A percentile compares a stretch with the other conserved stretches of the same genome.
Evolutionary conservation across 2,113 vertebrate species (phyloP).

Genomic region (Rhipidura dahli): DNA sequence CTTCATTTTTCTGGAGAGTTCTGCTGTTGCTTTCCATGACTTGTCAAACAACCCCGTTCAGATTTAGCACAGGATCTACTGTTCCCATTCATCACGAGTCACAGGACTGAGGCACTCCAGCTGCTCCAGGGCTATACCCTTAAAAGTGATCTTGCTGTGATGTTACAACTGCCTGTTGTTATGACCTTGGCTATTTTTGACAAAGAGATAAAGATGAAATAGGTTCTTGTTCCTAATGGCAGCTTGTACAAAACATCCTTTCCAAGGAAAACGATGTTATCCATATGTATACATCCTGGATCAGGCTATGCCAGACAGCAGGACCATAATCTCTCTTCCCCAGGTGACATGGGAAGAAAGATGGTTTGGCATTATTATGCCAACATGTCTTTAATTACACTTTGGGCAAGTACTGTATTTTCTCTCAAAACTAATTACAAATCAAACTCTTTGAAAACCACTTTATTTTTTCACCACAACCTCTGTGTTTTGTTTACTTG

Average conservation of each 20-base stretch:
- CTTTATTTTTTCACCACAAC: neutral
- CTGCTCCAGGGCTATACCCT: conserved; percentile 21
- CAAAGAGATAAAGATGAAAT: conserved; percentile 43
- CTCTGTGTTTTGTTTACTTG: neutral
- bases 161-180: neutral
- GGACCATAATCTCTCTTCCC: neutral
- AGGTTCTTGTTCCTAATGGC: conserved; percentile 12
- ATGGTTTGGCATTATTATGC: neutral
- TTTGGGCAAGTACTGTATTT: neutral
- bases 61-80: neutral
- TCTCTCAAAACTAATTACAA: neutral
- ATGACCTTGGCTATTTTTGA: conserved; percentile 41
- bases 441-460: neutral
- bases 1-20: neutral
- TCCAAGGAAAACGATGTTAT: neutral
- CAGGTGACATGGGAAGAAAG: neutral
- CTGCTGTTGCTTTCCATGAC: neutral
- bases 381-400: neutral
- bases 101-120: neutral
- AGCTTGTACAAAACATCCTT: neutral
- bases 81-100: conserved; percentile 5
- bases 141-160: conserved; percentile 23
- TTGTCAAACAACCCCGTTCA: neutral
- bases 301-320: neutral
- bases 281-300: neutral